Percentiles rank a stretch among this genome's conserved stretches.
These are phyloP conservation scores for Ericerus pela DNA, from an alignment of 1,140 invertebrate genomes.

Conservation along the genomic window DNA sequence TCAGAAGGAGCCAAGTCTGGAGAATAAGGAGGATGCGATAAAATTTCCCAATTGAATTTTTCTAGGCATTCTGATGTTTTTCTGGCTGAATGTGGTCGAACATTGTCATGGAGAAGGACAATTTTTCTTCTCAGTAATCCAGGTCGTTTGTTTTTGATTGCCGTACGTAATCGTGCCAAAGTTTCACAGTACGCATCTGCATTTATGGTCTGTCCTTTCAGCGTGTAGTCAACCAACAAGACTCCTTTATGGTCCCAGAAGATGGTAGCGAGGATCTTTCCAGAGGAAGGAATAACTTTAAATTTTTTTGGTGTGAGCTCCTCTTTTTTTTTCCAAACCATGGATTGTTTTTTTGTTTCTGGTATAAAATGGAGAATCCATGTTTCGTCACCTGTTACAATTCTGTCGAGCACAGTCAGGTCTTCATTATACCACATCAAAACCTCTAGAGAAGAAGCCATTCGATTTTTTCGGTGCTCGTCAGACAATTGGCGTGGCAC, in stretches of 20 bases:
- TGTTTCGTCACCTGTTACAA: constrained; percentile 28
- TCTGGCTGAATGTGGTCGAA: constrained; percentile 22
- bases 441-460: neutral
- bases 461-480: constrained; percentile 4
- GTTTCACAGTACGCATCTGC: too few species aligned
- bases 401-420: neutral
- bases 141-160: too few species aligned
- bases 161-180: too few species aligned
- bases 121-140: too few species aligned
- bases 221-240: too few species aligned
- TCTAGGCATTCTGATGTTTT: constrained; percentile 17
- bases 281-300: constrained; percentile 24
- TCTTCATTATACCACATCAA: constrained; percentile 4
- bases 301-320: constrained; percentile 19
- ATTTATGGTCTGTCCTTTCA: too few species aligned
- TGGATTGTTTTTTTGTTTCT: constrained; percentile 28
- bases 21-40: constrained; percentile 27
- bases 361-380: constrained; percentile 30
- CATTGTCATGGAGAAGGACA: constrained; percentile 22
- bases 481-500: constrained; percentile 1
- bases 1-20: constrained; percentile 28
- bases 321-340: constrained; percentile 24
- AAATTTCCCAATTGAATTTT: constrained; percentile 26
- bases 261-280: constrained; percentile 25
- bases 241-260: constrained; percentile 22